Base-by-base conservation (phyloP, 1,140 invertebrate genomes). In the Drosophila ercepeae region DNA sequence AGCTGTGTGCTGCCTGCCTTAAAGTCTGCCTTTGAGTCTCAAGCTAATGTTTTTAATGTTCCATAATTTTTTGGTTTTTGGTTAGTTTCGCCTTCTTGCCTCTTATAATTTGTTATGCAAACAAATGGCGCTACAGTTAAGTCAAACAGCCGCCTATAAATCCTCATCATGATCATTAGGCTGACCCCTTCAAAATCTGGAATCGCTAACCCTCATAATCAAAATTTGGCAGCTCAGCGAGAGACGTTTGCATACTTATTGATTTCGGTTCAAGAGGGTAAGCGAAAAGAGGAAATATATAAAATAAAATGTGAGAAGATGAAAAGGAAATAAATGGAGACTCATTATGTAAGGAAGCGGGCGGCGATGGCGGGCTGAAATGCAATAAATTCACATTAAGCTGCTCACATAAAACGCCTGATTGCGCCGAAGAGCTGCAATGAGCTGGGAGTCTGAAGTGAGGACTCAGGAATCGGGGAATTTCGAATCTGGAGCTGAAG, bases 361-460 rank as follows among this genome's bases (percentile, higher is more conserved):
- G 57, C 19, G 57, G 57, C 18, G 42, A 69, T 23, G 27, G 52
- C 34, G 49, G 69, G 36, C 51, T 63, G 51, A 81, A 84, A 88
- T 84, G 81, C 81, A 88, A 88, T 88, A 88, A 88, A 88, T 88
- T 89, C 77, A 73, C 70, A 88, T 88, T 89, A 88, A 88, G 82
- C 82, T 79, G 70, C 74, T 88, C 82, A 82, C 78, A 88, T 88
- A 88, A 88, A 88, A 88, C 78, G 82, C 82, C 77, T 88, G 82
- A 88, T 82, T 86, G 82, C 82, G 86, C 79, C 64, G 70, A 34
- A 49, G 36, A 68, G 64, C 64, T 68, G 64, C 64, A 68, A 42
- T 64, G 60, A 64, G 54, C 32, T 64, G 60, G 29, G 34, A 36
- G 42, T 39, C 46, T 41, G 58, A 42, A 51, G 19, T 39, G n/a